A percentile compares a stretch with the other conserved stretches of the same genome.
These are phyloP conservation scores for Prionchulus punctatus DNA, from an alignment of 2,888 invertebrate species.

Conservation along the genomic window DNA sequence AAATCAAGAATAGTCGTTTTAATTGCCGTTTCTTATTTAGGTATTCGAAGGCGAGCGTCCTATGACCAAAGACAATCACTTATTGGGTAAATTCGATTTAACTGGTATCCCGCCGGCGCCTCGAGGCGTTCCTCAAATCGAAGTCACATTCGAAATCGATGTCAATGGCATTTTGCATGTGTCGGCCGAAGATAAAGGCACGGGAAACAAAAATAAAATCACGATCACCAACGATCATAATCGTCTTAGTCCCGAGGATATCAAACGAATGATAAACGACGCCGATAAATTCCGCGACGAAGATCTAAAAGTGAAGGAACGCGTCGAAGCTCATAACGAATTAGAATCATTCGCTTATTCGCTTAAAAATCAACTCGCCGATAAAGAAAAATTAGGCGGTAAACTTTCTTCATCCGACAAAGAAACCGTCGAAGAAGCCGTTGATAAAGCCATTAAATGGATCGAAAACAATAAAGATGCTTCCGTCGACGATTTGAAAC, in stretches of 20 bases:
- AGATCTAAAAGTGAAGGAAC: conserved; percentile 57
- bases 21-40: conserved; percentile 20
- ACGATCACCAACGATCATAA: conserved; percentile 98
- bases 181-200: conserved; percentile 96
- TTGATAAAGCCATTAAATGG: conserved; percentile 90
- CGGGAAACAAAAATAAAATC: conserved; percentile 94
- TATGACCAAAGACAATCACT: conserved; percentile 98
- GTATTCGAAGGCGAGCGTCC: conserved; percentile 97
- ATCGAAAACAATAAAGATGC: conserved; percentile 81
- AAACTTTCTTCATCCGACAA: conserved; percentile 40
- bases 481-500: conserved; percentile 74
- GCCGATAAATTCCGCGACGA: conserved; percentile 98
- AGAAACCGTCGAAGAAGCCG: conserved; percentile 68
- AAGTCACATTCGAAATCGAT: conserved; percentile 40
- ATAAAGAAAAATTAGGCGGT: conserved; percentile 83
- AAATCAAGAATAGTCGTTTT: not conserved
- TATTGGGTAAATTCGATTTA: conserved; percentile 91
- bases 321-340: conserved; percentile 63
- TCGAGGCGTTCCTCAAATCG: conserved; percentile 36
- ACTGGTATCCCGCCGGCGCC: conserved; percentile 41
- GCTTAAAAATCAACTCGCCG: conserved; percentile 79
- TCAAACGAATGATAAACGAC: conserved; percentile 96
- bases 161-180: conserved; percentile 46
- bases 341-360: conserved; percentile 90
- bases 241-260: conserved; percentile 87